Base-by-base conservation (phyloP, 2,888 invertebrate species). In the Caenorhabditis sp. region DNA sequence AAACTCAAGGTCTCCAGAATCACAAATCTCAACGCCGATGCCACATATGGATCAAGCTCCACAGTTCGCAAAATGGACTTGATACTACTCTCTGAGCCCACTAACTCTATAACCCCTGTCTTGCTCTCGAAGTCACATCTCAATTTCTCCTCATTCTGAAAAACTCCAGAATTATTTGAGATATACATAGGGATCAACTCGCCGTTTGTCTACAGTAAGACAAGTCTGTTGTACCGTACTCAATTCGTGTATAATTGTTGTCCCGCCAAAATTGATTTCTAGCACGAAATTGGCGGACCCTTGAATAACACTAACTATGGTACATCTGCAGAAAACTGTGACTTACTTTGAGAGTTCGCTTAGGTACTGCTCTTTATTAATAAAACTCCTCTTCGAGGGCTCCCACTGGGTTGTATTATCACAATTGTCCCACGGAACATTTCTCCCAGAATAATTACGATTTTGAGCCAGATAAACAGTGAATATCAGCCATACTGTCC, bases 401-500 rank as follows among this genome's bases (percentile, higher is more conserved):
- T 68, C 59, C 73, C 73, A 73, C 1, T 68, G 68, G n/a, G 38
- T 64, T 26, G 68, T 73, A 43, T 27, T 38, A n/a, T 73, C 73
- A 21, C 73, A 73, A 27, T 73, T 73, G 52, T 73, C 73, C 73
- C 68, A 68, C 20, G 68, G 73, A 59, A 73, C 61, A 12, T 26
- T 8, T 12, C 59, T 53, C 17, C 56, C 62, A 1, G 73, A 68
- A 49, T 68, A 73, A 17, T 49, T 21, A 26, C 27, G 61, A 21
- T 53, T 56, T 12, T 68, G 50, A 0, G 68, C 27, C 54, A 66
- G 50, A 12, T 52, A 27, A 1, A 68, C 26, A 1, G 65, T 50
- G 3, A 73, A 43, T 5, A 73, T 21, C 1, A 73, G 36, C 38
- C 62, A 68, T 17, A 65, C 21, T 2, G n/a, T 59, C 73, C 73